phyloP scores from a whole-genome alignment of 2,797 vertebrate species.

The Antennarius maculatus region DNA sequence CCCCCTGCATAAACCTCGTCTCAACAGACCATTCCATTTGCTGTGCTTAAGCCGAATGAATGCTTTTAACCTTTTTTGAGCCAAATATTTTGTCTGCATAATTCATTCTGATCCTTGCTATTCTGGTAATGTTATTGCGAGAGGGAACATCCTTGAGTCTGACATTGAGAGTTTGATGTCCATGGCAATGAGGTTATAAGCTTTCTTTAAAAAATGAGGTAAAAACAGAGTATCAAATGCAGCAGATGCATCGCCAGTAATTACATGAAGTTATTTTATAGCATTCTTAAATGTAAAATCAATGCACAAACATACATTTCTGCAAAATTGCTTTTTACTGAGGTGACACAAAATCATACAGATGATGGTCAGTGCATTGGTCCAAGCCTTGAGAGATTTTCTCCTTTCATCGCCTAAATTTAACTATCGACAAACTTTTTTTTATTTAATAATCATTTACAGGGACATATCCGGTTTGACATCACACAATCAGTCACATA shows the following conservation, averaged over 20 bases:
- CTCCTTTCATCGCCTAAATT: neutral
- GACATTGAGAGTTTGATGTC: neutral
- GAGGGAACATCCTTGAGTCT: constrained; percentile 12
- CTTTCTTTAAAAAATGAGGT: neutral
- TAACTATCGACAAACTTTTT: neutral
- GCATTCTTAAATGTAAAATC: too few species aligned
- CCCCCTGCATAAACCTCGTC: neutral
- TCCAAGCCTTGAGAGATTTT: neutral
- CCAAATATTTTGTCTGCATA: neutral
- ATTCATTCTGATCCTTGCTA: neutral
- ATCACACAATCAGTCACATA: constrained; percentile 6
- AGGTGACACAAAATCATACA: neutral
- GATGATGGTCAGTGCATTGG: neutral
- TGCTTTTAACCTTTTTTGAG: neutral
- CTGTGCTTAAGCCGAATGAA: neutral
- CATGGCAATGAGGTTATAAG: neutral
- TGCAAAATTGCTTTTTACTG: neutral
- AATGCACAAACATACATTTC: neutral
- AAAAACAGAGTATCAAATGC: neutral
- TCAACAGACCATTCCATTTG: neutral
- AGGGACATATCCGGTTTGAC: neutral
- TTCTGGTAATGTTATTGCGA: neutral
- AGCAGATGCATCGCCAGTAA: neutral
- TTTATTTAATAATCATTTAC: neutral
- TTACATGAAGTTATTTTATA: neutral